Evolutionary conservation across 2,888 invertebrate species (phyloP).

Genomic region (Nezara viridula): DNA sequence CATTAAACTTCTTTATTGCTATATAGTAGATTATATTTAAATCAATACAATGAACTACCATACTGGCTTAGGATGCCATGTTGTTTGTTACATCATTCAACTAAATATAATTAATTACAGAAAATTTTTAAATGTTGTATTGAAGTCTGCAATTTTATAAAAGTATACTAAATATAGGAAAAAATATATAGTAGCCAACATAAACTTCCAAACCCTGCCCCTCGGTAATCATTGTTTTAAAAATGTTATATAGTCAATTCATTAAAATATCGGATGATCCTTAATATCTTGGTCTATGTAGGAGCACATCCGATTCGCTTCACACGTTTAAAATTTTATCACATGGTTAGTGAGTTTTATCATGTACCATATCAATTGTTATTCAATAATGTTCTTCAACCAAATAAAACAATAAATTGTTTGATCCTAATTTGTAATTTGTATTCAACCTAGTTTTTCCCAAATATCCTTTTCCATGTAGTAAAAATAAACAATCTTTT

Average conservation of each 20-base stretch:
- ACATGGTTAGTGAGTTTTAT: constrained; percentile 58
- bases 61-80: neutral
- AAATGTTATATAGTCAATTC: constrained; percentile 56
- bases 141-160: neutral
- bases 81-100: neutral
- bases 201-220: constrained; percentile 53
- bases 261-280: constrained; percentile 6
- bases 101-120: neutral
- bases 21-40: neutral
- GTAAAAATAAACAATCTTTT: neutral
- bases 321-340: constrained; percentile 54
- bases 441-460: neutral
- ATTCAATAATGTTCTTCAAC: constrained; percentile 56
- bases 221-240: constrained; percentile 49
- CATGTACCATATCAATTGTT: constrained; percentile 59
- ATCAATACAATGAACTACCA: neutral
- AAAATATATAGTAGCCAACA: constrained; percentile 43
- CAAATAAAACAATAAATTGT: constrained; percentile 50
- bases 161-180: neutral
- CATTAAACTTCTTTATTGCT: neutral
- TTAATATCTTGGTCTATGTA: neutral
- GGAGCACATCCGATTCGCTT: constrained; percentile 50
- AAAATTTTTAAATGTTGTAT: neutral
- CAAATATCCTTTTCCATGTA: neutral
- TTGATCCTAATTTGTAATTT: neutral